Conservation (phyloP, 2,113 vertebrate species). For the Ictidomys tridecemlineatus region DNA sequence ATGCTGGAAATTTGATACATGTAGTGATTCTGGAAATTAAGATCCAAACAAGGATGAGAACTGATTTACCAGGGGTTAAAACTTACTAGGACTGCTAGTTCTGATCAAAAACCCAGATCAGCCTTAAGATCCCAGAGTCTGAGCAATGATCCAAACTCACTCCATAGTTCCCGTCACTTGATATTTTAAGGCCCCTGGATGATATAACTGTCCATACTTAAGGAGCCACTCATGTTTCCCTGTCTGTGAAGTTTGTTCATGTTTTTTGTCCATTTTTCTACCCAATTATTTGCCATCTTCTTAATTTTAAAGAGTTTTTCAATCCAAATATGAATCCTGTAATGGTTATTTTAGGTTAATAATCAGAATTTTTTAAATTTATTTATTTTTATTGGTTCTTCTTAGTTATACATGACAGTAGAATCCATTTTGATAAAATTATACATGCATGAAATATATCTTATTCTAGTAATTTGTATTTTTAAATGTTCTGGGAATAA, state of each 20-base stretch:
- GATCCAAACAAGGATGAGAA: background rate
- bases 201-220: background rate
- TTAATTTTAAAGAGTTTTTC: background rate
- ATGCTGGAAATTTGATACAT: background rate
- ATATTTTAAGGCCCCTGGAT: background rate
- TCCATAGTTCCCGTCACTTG: background rate
- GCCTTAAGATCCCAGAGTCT: background rate
- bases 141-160: background rate
- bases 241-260: background rate
- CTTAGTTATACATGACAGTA: too few relatives aligned
- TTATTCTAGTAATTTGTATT: background rate
- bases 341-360: slow-evolving; percentile 5
- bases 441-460: too few relatives aligned
- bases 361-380: background rate
- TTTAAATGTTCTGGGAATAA: slow-evolving; percentile 31
- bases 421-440: too few relatives aligned
- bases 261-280: slow-evolving; percentile 5
- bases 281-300: background rate
- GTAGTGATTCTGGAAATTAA: background rate
- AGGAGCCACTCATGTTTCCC: background rate
- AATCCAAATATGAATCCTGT: background rate
- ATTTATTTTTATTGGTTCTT: too few relatives aligned
- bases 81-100: background rate
- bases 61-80: background rate
- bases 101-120: background rate